phyloP scores from a whole-genome alignment of 2,888 invertebrate species.

The Hyposoter didymator region DNA sequence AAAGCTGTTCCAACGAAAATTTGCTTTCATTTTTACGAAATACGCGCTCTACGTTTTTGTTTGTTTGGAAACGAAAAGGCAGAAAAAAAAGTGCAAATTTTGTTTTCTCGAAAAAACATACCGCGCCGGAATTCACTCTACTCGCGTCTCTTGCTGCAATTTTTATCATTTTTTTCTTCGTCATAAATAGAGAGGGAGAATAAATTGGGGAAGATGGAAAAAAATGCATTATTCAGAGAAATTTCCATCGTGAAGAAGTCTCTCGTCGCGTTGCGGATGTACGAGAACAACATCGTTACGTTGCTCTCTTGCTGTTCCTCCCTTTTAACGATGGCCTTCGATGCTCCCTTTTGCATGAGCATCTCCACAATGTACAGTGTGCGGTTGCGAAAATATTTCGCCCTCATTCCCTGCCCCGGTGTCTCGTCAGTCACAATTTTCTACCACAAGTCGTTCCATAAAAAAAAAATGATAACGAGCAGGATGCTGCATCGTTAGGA shows the following conservation, averaged over 20 bases:
- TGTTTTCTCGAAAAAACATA: not conserved
- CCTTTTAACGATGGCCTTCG: conserved; percentile 74
- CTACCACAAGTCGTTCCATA: conserved; percentile 70
- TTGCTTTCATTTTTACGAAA: too few relatives aligned
- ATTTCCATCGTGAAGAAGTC: conserved; percentile 81
- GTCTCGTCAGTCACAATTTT: conserved; percentile 30
- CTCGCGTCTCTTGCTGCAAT: not conserved
- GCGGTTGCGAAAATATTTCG: conserved; percentile 35
- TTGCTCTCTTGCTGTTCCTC: conserved; percentile 80
- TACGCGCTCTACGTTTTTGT: too few relatives aligned
- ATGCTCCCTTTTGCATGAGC: conserved; percentile 69
- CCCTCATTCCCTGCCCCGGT: conserved; percentile 12
- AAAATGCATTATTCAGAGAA: conserved; percentile 81
- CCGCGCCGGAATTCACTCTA: not conserved
- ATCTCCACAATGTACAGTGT: conserved; percentile 40
- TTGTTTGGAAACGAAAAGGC: not conserved
- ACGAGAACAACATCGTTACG: conserved; percentile 79
- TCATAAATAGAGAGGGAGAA: conserved; percentile 24
- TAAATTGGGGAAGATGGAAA: conserved; percentile 39
- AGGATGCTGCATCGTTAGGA: conserved; percentile 72
- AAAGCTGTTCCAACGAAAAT: too few relatives aligned
- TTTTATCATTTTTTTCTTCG: not conserved
- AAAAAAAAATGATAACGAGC: conserved; percentile 71
- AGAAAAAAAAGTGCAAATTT: too few relatives aligned
- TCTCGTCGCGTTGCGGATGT: conserved; percentile 73